A percentile compares a stretch with the other conserved stretches of the same genome.
phyloP scores from a whole-genome alignment of 2,888 invertebrate genomes.

The Thecophora atra region DNA sequence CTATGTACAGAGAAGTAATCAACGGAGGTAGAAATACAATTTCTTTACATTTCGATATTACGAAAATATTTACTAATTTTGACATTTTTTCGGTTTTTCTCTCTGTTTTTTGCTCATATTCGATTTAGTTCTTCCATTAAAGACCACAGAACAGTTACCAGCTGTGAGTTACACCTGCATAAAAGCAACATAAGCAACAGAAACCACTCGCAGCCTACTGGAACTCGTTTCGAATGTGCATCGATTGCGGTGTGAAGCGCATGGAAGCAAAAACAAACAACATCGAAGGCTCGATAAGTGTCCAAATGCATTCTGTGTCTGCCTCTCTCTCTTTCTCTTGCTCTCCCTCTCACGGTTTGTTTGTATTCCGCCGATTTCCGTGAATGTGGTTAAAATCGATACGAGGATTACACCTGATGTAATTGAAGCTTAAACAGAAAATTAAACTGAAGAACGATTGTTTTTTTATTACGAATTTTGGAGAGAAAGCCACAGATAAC shows the following conservation, averaged over 20 bases:
- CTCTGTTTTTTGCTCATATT: background rate
- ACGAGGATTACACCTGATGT: constrained; percentile 22
- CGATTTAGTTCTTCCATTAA: background rate
- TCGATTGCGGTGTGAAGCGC: too few relatives aligned
- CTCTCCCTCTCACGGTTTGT: too few relatives aligned
- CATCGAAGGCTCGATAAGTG: background rate
- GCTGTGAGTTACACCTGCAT: constrained; percentile 59
- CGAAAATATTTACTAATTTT: background rate
- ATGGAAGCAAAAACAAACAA: constrained; percentile 4
- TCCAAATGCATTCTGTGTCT: too few relatives aligned
- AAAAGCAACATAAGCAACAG: background rate
- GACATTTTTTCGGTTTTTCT: background rate
- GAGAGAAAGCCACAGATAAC: constrained; percentile 15
- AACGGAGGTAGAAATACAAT: background rate
- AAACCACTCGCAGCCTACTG: background rate
- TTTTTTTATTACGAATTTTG: constrained; percentile 7
- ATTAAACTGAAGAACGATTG: background rate
- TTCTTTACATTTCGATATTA: background rate
- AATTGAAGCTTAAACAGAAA: constrained; percentile 22
- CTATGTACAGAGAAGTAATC: too few relatives aligned
- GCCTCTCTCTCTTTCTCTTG: too few relatives aligned
- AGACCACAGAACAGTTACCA: constrained; percentile 42
- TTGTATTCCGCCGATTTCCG: background rate
- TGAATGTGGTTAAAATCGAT: background rate
- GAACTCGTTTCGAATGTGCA: background rate